phyloP scores from a whole-genome alignment of 2,797 vertebrate genomes.

The Crenuchus spilurus region DNA sequence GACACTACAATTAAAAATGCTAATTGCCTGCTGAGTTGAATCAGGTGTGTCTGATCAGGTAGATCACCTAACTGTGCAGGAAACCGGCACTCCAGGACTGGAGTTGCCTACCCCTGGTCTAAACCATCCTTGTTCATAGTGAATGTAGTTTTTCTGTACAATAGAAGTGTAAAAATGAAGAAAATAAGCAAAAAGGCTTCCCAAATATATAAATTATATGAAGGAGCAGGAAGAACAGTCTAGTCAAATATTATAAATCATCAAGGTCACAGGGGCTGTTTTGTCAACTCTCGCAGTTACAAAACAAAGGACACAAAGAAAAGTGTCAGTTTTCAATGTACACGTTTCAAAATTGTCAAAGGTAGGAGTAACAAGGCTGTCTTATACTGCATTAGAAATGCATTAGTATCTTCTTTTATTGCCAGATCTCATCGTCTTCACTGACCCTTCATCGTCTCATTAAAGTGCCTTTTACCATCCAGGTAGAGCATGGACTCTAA shows the following conservation, averaged over 20 bases:
- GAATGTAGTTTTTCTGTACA: too few relatives aligned
- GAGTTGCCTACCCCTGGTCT: too few relatives aligned
- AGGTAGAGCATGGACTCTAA: slow-evolving; percentile 97
- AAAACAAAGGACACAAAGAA: background rate
- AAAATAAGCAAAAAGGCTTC: too few relatives aligned
- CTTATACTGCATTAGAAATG: slow-evolving; percentile 8
- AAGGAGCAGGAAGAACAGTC: background rate
- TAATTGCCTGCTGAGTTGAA: too few relatives aligned
- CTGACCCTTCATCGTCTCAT: slow-evolving; percentile 67
- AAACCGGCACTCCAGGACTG: too few relatives aligned
- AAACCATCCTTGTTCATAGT: too few relatives aligned
- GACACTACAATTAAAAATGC: too few relatives aligned
- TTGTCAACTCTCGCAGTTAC: background rate
- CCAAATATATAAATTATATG: background rate
- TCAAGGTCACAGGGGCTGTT: background rate
- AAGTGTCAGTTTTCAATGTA: background rate
- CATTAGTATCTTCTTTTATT: slow-evolving; percentile 20
- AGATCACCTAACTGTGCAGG: too few relatives aligned
- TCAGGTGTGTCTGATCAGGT: too few relatives aligned
- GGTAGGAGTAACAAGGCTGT: background rate
- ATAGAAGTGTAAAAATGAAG: too few relatives aligned
- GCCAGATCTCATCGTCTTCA: slow-evolving; percentile 47
- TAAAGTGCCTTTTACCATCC: slow-evolving; percentile 94
- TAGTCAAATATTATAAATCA: background rate
- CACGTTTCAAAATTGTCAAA: too few relatives aligned